Base-by-base conservation (phyloP, 2,888 invertebrate genomes). In the Hirtodrosophila trivittata region DNA sequence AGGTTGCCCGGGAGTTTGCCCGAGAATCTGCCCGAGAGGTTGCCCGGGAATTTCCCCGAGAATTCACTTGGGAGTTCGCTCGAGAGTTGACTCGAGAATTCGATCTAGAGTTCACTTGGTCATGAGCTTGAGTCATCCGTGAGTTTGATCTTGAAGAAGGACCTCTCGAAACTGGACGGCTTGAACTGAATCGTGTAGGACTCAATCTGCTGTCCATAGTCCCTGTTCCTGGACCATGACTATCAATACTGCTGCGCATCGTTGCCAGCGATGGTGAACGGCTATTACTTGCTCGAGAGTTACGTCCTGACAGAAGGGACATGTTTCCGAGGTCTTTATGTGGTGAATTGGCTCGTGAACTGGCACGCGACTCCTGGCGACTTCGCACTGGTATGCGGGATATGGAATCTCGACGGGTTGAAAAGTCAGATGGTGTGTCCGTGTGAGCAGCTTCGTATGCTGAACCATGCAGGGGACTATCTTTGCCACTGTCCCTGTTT, bases 301-400 rank as follows among this genome's bases (percentile, higher is more conserved):
- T 85, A 0, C 81, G 65, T 1, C 88, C 82, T 4, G 87, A 86
- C 3, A 81, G 57, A 0, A 62, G 64, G 5, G 66, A 59, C 1
- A 62, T 41, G 14, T 59, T 68, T 8, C 47, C 57, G 3, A 78
- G 67, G 0, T 89, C 89, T 46, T 89, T 89, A 0, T 66, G 62
- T 0, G 89, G 89, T 3, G 89, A 89, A 43, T 59, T 86, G 3
- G 81, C 64, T 0, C 87, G 75, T 0, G 81, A 83, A 8, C 54
- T 74, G 1, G 67, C 45, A 0, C 75, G 75, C 0, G 87, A 84
- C 1, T 59, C 72, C 5, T 60, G 65, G 10, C 75, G 75, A 28
- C 75, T 86, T 1, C 87, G 81, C 0, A 90, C 49, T 0, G 91
- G 91, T 56, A 91, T 91, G 54, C 89, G 89, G 0, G 90, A 89